phyloP scores from a whole-genome alignment of 1,140 invertebrate genomes.

The Drosophila ambigua region DNA sequence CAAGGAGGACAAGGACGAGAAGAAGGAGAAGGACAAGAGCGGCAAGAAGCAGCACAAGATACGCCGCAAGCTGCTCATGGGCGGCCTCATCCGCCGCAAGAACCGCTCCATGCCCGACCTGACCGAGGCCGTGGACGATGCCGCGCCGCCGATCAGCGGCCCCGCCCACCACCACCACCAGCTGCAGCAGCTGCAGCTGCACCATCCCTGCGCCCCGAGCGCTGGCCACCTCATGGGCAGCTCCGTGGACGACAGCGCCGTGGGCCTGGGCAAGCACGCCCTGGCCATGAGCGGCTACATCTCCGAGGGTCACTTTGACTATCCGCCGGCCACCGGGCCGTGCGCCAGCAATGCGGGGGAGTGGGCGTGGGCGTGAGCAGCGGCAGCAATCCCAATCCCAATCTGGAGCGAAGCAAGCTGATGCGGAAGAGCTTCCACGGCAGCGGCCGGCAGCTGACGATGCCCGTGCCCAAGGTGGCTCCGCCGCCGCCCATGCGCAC shows the following conservation, averaged over 20 bases:
- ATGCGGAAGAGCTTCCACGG: constrained; percentile 96
- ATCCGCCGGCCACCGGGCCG: constrained; percentile 82
- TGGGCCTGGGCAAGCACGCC: constrained; percentile 86
- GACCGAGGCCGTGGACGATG: constrained; percentile 88
- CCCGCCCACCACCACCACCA: constrained; percentile 51
- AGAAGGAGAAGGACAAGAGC: constrained; percentile 88
- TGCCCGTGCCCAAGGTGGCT: constrained; percentile 89
- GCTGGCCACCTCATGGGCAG: constrained; percentile 84
- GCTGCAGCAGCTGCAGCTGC: constrained; percentile 82
- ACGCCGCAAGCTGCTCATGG: constrained; percentile 93
- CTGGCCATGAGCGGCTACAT: constrained; percentile 89
- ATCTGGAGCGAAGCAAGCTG: constrained; percentile 92
- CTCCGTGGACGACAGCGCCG: constrained; percentile 90
- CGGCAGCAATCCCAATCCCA: constrained; percentile 87
- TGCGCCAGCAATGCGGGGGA: background rate
- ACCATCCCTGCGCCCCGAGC: constrained; percentile 73
- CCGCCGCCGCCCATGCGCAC: constrained; percentile 93
- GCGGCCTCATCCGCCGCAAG: constrained; percentile 93
- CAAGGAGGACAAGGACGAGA: constrained; percentile 87
- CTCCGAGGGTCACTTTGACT: constrained; percentile 94
- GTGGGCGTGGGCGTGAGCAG: background rate
- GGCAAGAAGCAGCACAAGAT: constrained; percentile 96
- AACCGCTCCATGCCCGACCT: constrained; percentile 96
- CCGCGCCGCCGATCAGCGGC: constrained; percentile 39
- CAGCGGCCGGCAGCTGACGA: constrained; percentile 91